phyloP scores from a whole-genome alignment of 1,140 invertebrate species.

The Frieseomelitta varia region DNA sequence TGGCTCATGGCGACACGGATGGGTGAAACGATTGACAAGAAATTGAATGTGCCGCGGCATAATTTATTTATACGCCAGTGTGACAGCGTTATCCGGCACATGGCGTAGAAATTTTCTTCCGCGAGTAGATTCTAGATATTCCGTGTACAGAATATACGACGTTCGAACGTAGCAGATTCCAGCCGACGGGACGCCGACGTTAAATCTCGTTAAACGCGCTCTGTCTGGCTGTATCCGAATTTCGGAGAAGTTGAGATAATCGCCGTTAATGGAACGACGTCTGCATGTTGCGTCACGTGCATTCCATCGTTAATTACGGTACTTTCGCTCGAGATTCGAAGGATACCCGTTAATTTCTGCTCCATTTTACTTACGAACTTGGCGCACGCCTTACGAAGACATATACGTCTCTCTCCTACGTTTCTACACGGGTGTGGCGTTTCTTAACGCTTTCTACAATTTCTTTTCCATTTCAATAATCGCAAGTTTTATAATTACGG shows the following conservation, averaged over 20 bases:
- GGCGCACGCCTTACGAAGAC: background rate
- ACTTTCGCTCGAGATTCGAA: conserved; percentile 17
- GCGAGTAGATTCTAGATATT: background rate
- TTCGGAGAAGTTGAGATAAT: conserved; percentile 51
- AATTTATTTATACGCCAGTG: background rate
- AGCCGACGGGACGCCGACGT: background rate
- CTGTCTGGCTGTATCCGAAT: conserved; percentile 46
- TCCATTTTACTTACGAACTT: background rate
- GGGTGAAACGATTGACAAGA: background rate
- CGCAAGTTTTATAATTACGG: too few species aligned
- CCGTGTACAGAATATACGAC: background rate
- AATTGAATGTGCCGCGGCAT: background rate
- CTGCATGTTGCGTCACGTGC: background rate
- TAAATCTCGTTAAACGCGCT: conserved; percentile 53
- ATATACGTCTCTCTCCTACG: too few species aligned
- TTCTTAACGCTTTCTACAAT: background rate
- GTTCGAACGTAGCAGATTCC: conserved; percentile 5
- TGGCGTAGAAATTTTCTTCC: background rate
- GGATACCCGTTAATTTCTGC: conserved; percentile 2
- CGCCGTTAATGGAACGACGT: conserved; percentile 59
- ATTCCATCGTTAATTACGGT: conserved; percentile 23
- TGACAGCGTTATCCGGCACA: background rate
- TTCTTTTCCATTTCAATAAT: too few species aligned
- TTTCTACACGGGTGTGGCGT: background rate
- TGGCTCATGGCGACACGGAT: too few species aligned